These are phyloP conservation scores for Actinernus sp. DNA, from an alignment of 92 coral and sea anemone species.

Conservation along the genomic window DNA sequence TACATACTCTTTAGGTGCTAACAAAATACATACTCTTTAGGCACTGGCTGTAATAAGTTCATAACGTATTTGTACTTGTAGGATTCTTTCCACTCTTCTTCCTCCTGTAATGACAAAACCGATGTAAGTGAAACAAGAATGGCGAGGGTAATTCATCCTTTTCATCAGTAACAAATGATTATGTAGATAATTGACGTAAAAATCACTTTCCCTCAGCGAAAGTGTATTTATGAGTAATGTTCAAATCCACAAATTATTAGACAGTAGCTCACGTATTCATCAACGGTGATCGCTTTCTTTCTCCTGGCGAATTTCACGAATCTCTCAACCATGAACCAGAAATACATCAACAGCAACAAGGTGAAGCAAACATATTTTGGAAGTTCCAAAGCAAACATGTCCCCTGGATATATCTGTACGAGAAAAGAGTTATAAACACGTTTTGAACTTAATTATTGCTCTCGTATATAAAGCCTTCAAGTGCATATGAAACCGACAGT, in stretches of 20 bases:
- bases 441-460: too few species aligned
- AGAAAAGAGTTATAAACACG: neutral
- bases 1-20: constrained; percentile 62
- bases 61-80: constrained; percentile 79
- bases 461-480: too few species aligned
- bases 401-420: constrained; percentile 54
- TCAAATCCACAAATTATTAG: too few species aligned
- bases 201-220: too few species aligned
- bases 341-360: constrained; percentile 12
- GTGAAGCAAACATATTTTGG: constrained; percentile 30
- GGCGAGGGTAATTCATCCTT: too few species aligned
- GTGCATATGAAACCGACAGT: too few species aligned
- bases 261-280: constrained; percentile 4
- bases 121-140: neutral
- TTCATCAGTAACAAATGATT: too few species aligned
- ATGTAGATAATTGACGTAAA: too few species aligned
- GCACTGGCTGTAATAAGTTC: constrained; percentile 66
- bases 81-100: constrained; percentile 71
- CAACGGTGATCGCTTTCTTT: neutral
- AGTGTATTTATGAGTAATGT: too few species aligned
- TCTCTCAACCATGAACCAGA: constrained; percentile 5
- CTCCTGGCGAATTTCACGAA: constrained; percentile 15
- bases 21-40: constrained; percentile 62
- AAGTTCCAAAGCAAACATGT: constrained; percentile 2
- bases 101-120: constrained; percentile 27